Evolutionary conservation across 2,113 vertebrate genomes (phyloP).

Genomic region (Paracanthobrama guichenoti): DNA sequence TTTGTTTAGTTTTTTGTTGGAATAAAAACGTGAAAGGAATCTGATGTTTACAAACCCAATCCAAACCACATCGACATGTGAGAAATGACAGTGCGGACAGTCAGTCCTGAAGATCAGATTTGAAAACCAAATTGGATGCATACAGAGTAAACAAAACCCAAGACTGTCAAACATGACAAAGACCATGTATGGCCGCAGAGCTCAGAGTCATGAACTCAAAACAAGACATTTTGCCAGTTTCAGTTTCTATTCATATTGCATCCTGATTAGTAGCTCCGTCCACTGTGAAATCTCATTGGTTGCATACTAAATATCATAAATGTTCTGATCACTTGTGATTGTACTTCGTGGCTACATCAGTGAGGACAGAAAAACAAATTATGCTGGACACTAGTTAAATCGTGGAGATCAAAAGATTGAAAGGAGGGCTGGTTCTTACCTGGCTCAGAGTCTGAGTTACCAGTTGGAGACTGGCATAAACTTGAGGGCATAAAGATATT

Average conservation of each 20-base stretch:
- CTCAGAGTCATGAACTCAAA: neutral
- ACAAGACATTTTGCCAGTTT: neutral
- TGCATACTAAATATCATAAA: neutral
- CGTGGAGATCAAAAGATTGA: neutral
- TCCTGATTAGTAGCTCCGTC: neutral
- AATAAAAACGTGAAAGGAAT: neutral
- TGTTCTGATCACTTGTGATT: neutral
- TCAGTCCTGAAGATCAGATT: neutral
- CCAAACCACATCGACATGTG: neutral
- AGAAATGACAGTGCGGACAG: neutral
- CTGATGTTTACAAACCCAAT: neutral
- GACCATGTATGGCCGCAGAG: neutral
- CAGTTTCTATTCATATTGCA: neutral
- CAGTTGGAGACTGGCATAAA: constrained; percentile 91
- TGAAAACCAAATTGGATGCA: constrained; percentile 3
- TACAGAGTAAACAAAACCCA: neutral
- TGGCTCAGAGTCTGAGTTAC: constrained; percentile 93
- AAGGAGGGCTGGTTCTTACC: constrained; percentile 72
- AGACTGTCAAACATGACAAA: constrained; percentile 22
- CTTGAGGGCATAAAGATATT: constrained; percentile 96
- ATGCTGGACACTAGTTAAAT: neutral
- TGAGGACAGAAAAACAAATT: no score
- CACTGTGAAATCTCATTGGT: neutral
- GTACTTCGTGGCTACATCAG: no score
- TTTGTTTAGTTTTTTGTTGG: neutral